Base-by-base conservation (phyloP, 2,797 vertebrate species). In the Halcyon chelicuti region DNA sequence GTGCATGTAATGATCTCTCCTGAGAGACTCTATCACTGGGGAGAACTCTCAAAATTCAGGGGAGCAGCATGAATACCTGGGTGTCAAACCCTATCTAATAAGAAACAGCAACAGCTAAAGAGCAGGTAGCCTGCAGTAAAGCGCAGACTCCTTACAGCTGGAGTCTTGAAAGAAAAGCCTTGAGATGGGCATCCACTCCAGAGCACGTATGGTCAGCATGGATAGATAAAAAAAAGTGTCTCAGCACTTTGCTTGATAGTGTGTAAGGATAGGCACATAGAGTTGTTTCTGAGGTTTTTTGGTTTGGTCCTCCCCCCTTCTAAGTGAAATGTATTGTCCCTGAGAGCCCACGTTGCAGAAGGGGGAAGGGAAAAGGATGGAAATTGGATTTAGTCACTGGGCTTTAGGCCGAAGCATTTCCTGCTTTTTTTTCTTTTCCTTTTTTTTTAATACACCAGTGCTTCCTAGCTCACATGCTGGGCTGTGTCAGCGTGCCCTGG, bases 331-430 rank as follows among this genome's bases (percentile, higher is more conserved):
- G 31, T 40, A 76, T 96, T 93, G 93, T 95, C 60, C 81, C 76
- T 14, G 23, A 83, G 82, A 90, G 83, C 29, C 51, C 71, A 73
- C 1, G 1, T 67, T 88, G 46, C 55, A 57, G 62, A 51, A 93
- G 95, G 94, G 93, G 91, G 93, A 90, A 80, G 93, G 88, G 94
- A 68, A 84, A 92, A 62, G 57, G 63, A 58, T 92, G 93, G 90
- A 96, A 97, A 96, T 82, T 94, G 86, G 67, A 95, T 96, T 96
- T 96, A 96, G 73, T 93, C 94, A 86, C 93, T 95, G 92, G 96
- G 96, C 93, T 95, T 88, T 73, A 82, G 74, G 79, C 95, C 95
- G 76, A 75, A 96, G 85, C 91, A 62, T 90, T 97, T 96, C 96
- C 94, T 96, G 95, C 61, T 3, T 42, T 6, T 42, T 57, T 31